phyloP scores from a whole-genome alignment of 64 coral and sea anemone genomes.

The Catalaphyllia jardinei region DNA sequence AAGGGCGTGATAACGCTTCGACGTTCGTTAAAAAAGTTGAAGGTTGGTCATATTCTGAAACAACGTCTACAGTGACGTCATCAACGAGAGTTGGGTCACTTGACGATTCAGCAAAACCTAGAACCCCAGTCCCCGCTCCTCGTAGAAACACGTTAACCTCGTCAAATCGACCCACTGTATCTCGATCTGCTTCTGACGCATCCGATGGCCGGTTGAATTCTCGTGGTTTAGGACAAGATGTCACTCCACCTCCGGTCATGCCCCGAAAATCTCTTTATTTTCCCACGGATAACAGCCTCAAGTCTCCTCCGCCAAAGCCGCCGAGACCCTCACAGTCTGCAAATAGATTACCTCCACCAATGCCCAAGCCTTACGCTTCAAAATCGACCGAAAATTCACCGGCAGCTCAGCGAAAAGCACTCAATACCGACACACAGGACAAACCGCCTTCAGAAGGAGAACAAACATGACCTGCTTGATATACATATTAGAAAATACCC shows the following conservation, averaged over 20 bases:
- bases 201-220: not conserved
- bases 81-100: not conserved
- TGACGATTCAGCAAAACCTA: not conserved
- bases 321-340: not conserved
- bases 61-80: not conserved
- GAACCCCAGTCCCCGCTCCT: conserved; percentile 20
- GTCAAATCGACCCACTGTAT: not conserved
- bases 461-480: not conserved
- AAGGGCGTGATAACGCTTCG: not conserved
- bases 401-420: not conserved
- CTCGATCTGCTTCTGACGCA: not conserved
- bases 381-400: not conserved
- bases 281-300: not conserved
- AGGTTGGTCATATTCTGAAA: not conserved
- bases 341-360: not conserved
- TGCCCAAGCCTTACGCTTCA: conserved; percentile 33
- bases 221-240: not conserved
- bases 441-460: conserved; percentile 4
- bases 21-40: not conserved
- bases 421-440: not conserved
- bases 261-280: not conserved
- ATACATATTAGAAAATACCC: not conserved
- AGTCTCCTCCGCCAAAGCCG: conserved; percentile 27
- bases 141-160: not conserved
- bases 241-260: not conserved